These are phyloP conservation scores for Pelodytes ibericus DNA, from an alignment of 2,797 vertebrate genomes.

Conservation along the genomic window DNA sequence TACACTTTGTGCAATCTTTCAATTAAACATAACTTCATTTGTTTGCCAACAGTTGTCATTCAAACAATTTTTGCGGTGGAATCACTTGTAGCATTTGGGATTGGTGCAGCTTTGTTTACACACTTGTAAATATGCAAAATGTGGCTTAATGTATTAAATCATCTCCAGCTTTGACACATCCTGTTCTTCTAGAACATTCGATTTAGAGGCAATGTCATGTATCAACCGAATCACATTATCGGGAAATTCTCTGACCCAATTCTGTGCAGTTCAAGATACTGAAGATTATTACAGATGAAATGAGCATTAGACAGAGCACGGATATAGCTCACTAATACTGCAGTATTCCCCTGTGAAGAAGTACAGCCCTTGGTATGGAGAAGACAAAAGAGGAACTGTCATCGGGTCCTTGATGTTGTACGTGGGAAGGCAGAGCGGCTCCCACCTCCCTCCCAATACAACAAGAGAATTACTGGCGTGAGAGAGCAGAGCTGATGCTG, in stretches of 20 bases:
- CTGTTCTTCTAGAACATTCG: not conserved
- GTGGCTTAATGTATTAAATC: too few species aligned
- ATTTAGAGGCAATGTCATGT: not conserved
- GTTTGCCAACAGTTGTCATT: too few species aligned
- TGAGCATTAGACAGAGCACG: constrained; percentile 2
- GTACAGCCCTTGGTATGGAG: constrained; percentile 29
- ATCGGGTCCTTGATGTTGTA: constrained; percentile 47
- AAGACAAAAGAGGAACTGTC: constrained; percentile 49
- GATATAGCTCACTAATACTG: constrained; percentile 1
- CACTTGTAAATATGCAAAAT: too few species aligned
- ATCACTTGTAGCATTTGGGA: too few species aligned
- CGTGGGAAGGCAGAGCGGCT: constrained; percentile 47
- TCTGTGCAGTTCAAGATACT: constrained; percentile 19
- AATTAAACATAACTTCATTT: too few species aligned
- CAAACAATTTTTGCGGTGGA: too few species aligned
- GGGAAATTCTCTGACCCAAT: constrained; percentile 18
- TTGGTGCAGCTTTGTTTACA: too few species aligned
- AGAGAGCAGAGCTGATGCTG: constrained; percentile 54
- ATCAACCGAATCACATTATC: not conserved
- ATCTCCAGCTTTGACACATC: too few species aligned
- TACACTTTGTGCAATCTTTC: too few species aligned
- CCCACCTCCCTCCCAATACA: constrained; percentile 51
- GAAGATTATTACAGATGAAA: not conserved
- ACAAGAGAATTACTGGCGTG: constrained; percentile 53
- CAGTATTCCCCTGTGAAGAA: constrained; percentile 34